These are phyloP conservation scores for Gopherus flavomarginatus DNA, from an alignment of 2,113 vertebrate genomes.

Conservation along the genomic window DNA sequence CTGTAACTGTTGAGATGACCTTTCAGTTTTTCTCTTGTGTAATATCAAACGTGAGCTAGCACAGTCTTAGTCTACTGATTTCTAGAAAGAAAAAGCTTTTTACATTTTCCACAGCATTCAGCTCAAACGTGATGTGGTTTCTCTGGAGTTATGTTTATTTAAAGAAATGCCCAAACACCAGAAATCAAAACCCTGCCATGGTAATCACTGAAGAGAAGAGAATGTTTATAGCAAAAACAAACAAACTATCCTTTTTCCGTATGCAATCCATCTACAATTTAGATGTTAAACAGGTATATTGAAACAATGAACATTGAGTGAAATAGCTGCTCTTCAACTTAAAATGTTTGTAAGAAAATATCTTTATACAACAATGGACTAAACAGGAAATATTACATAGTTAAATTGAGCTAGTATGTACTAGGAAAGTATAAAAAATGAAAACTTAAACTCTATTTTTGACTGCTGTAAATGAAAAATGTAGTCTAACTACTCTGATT, in stretches of 20 bases:
- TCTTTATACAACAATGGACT: neutral
- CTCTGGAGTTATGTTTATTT: slow-evolving; percentile 31
- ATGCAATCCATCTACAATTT: neutral
- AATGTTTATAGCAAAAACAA: neutral
- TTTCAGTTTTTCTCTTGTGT: slow-evolving; percentile 89
- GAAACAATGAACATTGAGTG: neutral
- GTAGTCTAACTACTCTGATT: neutral
- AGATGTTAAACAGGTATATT: neutral
- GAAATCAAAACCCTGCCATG: neutral
- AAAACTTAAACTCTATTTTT: neutral
- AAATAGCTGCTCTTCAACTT: neutral
- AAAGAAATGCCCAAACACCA: neutral
- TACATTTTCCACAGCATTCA: slow-evolving; percentile 66
- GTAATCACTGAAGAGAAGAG: neutral
- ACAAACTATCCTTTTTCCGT: neutral
- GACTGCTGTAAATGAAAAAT: neutral
- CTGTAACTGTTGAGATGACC: slow-evolving; percentile 87
- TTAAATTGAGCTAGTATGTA: neutral
- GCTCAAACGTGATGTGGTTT: slow-evolving; percentile 36
- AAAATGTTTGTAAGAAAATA: neutral
- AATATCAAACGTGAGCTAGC: slow-evolving; percentile 86
- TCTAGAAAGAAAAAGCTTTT: slow-evolving; percentile 74
- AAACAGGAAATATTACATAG: neutral
- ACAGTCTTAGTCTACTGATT: slow-evolving; percentile 76
- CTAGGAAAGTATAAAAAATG: fast-evolving